Percentiles rank a stretch among this genome's conserved stretches.
Conservation (phyloP, 2,797 vertebrate genomes). For the Poeciliopsis turneri region DNA sequence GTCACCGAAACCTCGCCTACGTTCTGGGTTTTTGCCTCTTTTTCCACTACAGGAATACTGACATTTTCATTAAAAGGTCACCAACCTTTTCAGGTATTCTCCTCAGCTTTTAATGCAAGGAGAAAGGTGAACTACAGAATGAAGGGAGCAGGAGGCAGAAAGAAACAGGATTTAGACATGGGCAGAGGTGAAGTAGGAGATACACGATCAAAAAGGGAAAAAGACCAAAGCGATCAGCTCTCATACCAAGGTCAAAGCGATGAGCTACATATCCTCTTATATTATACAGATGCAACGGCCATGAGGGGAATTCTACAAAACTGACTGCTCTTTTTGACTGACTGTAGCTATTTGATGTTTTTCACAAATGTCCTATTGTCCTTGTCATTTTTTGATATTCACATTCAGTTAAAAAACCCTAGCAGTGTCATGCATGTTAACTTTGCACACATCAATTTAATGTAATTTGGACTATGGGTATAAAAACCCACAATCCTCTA, state of each 20-base stretch:
- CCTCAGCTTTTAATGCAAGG: constrained; percentile 86
- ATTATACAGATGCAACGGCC: constrained; percentile 53
- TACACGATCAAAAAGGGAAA: constrained; percentile 77
- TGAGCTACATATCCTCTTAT: constrained; percentile 62
- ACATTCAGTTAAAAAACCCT: constrained; percentile 14
- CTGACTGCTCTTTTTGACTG: constrained; percentile 24
- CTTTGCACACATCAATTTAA: constrained; percentile 15
- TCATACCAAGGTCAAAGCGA: constrained; percentile 63
- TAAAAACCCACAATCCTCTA: background rate
- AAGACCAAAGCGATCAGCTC: constrained; percentile 71
- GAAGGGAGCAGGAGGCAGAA: constrained; percentile 75
- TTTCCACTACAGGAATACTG: constrained; percentile 76
- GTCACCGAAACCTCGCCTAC: constrained; percentile 59
- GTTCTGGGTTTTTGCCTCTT: constrained; percentile 45
- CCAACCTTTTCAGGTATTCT: constrained; percentile 83
- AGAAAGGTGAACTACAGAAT: constrained; percentile 83
- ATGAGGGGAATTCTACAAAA: constrained; percentile 33
- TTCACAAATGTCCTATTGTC: constrained; percentile 22
- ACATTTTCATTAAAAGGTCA: constrained; percentile 88
- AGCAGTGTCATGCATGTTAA: constrained; percentile 8
- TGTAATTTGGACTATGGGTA: constrained; percentile 6
- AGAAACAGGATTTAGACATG: constrained; percentile 54
- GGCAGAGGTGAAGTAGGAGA: constrained; percentile 57
- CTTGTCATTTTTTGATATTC: constrained; percentile 36
- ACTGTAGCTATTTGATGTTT: constrained; percentile 8